phyloP scores from a whole-genome alignment of 2,888 invertebrate species.

The Beris chalybata region DNA sequence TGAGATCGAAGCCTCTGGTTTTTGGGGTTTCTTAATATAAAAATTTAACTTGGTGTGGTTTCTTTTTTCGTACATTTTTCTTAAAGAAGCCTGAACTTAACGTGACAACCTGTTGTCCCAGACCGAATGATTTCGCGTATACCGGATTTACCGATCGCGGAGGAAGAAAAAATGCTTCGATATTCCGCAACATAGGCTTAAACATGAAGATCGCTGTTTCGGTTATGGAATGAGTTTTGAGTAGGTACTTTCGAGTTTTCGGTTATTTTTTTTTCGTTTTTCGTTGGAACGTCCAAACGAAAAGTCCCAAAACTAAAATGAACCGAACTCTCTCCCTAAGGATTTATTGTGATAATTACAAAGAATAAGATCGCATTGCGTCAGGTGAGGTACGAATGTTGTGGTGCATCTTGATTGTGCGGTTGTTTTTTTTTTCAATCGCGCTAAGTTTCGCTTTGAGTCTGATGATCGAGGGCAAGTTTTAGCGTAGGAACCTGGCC shows the following conservation, averaged over 20 bases:
- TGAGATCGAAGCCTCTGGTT: slow-evolving; percentile 30
- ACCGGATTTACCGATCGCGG: slow-evolving; percentile 2
- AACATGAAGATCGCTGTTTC: slow-evolving; percentile 13
- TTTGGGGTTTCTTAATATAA: neutral
- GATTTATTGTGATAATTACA: slow-evolving; percentile 18
- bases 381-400: slow-evolving; percentile 9
- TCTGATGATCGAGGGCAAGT: neutral
- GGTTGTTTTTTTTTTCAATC: no score
- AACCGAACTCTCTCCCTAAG: slow-evolving; percentile 26
- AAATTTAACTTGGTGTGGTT: neutral
- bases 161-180: slow-evolving; percentile 11
- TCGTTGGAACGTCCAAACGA: neutral
- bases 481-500: slow-evolving; percentile 17
- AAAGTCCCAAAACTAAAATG: neutral
- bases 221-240: slow-evolving; percentile 5
- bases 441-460: neutral
- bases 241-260: neutral
- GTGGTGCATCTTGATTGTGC: neutral
- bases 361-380: neutral
- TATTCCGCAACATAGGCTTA: slow-evolving; percentile 11
- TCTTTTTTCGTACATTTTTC: slow-evolving; percentile 13
- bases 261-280: neutral
- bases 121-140: neutral
- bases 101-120: slow-evolving; percentile 12
- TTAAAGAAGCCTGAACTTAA: neutral